Evolutionary conservation across 2,113 vertebrate genomes (phyloP), one percentile per base, ranked within the genome.

Genomic region (Rana temporaria): DNA sequence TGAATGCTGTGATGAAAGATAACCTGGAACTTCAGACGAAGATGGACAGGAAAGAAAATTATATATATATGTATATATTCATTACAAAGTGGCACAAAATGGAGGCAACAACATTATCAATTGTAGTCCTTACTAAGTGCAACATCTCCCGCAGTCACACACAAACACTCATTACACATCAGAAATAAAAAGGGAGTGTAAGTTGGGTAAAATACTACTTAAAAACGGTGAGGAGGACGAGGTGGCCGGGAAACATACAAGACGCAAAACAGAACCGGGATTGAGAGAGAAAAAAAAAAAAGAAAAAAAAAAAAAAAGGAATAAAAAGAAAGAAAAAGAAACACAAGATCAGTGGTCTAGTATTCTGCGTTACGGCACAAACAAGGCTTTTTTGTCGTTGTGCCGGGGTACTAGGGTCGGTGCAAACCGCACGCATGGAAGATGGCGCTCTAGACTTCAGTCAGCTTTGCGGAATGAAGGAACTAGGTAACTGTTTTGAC

Each of bases 401-500:
- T 95, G 95, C 94, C 94, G 93, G 91, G 94, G 90, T 95, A 93
- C 94, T 92, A 89, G 90, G 92, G 93, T 93, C 95, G 94, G 94
- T 94, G 95, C 94, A 93, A 92, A 93, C 85, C 85, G 94, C 95
- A 96, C 95, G 90, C 93, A 93, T 93, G 90, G 94, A 95, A 90
- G 95, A 96, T 91, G 93, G 94, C 95, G 93, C 94, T 90, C 94
- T 94, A 91, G 93, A 95, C 93, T 93, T 97, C 94, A 95, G 93
- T 95, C 93, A 92, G 94, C 91, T 84, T 94, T 93, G 93, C 95
- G 96, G 94, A 96, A 97, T 95, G 95, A 96, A 96, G 94, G 93
- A 95, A 94, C 93, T 93, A 92, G 94, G 92, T 93, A 93, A 95
- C 92, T 92, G 91, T 95, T 92, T 95, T 92, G 91, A 94, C 90